Evolutionary conservation across 2,113 vertebrate species (phyloP).

Genomic region (Psephotus haematonotus): DNA sequence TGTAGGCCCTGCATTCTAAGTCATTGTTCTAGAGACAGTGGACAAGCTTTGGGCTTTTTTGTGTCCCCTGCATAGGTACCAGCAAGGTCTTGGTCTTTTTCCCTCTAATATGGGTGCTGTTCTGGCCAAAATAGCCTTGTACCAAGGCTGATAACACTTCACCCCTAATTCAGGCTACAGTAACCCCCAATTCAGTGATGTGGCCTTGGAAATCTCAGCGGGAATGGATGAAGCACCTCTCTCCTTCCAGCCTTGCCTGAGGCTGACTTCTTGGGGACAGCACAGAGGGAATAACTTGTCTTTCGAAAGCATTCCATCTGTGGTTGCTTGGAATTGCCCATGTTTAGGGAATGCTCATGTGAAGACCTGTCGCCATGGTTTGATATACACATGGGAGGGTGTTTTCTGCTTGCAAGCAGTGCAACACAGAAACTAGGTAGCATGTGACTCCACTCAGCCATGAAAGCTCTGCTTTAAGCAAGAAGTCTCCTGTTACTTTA

Average conservation of each 20-base stretch:
- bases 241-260: neutral
- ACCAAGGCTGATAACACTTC: rapidly evolving
- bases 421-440: neutral
- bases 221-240: rapidly evolving
- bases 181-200: rapidly evolving
- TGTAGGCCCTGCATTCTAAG: neutral
- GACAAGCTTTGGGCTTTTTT: neutral
- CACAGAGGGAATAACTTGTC: neutral
- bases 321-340: neutral
- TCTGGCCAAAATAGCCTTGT: neutral
- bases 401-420: neutral
- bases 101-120: rapidly evolving
- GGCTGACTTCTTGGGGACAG: neutral
- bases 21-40: neutral
- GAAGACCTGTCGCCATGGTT: rapidly evolving
- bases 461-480: neutral
- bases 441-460: rapidly evolving
- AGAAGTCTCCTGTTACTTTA: neutral
- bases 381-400: rapidly evolving
- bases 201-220: neutral
- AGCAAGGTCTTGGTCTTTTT: neutral
- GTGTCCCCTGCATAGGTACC: neutral
- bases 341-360: neutral
- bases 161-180: neutral
- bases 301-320: neutral